Base-by-base conservation (phyloP, 2,113 vertebrate genomes). In the Echinops telfairi region DNA sequence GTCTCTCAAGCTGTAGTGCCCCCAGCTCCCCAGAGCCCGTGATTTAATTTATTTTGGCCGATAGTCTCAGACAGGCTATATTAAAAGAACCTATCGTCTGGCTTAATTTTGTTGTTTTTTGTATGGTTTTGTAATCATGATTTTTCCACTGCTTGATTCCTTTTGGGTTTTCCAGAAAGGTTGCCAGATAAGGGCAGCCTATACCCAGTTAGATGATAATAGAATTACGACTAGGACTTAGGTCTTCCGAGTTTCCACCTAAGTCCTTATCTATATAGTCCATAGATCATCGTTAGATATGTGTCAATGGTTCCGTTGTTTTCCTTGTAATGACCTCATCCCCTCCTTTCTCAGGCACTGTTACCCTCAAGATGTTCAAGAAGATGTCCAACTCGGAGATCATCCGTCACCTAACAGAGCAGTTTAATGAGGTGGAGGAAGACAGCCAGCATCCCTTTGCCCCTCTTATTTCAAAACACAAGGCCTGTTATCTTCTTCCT, bases 351-450 rank as follows among this genome's bases (percentile, higher is more conserved):
- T 90, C 22, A 99, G 99, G 99, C 62, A 96, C 97, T 36, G 98
- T 99, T 68, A 98, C 96, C 70, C 96, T 78, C 31, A 97, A 98
- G 91, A 99, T 99, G 99, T 98, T 99, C 82, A 97, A 97, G 86
- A 97, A 73, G 60, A 98, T 98, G 98, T 98, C 99, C 92, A 98
- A 99, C 87, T 98, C 98, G 2, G 98, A 99, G 81, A 99, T 99
- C 93, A 99, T 99, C 93, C 96, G 95, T 94, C 97, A 94, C 53
- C 97, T 99, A 86, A 99, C 99, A 6, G 98, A 98, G 97, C 98
- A 99, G 71, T 99, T 99, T 64, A 97, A 98, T 91, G 98, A 99
- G 98, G 99, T 99, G 90, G 97, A 94, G n/a, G 23, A 88, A 84
- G 38, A 88, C 0, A 15, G 58, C 36, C 31, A 76, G 70, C 40